Evolutionary conservation across 2,113 vertebrate genomes (phyloP), one percentile per base, ranked within the genome.

Genomic region (Cryptotis parvus): DNA sequence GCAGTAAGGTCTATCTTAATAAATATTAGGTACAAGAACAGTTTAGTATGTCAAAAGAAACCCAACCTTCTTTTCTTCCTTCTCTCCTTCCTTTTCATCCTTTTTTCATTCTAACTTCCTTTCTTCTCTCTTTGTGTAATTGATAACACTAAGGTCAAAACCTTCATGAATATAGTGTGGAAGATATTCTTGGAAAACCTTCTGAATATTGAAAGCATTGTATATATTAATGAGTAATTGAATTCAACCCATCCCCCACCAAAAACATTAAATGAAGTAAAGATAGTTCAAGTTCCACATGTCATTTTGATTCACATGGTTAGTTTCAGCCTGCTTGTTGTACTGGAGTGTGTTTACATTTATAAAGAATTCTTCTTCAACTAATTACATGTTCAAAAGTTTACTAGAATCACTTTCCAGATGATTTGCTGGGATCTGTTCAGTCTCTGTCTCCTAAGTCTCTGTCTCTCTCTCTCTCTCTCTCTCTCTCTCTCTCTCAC

Each of bases 181-280:
- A 94, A 88, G 35, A 65, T 76, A 33, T n/a, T 14, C 27, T 33
- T 66, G 61, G 45, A 75, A 85, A 72, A 39, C 8, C 66, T 78
- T 69, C 79, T 58, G 31, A n/a, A 63, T 41, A 8, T 35, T 86
- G 70, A 66, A 24, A 43, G 27, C 35, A 35, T 81, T 88, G 49
- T 39, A 72, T 41, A 52, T 75, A 79, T 89, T 58, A 27, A 68
- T 41, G 58, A 22, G 20, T 81, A 87, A 84, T 16, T 83, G 49
- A 83, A 73, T 26, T 76, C 24, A 69, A 29, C 6, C 69, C 2
- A 10, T 27, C 27, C 81, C 20, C 45, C 24, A 80, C 24, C 41
- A 24, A 84, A 74, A 82, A 10, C 31, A 1, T 77, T 87, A 91
- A 84, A 87, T 86, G 84, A 79, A 93, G 58, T 90, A 84, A 89